Base-by-base conservation (phyloP, 2,888 invertebrate genomes). In the Drosophila limbata region DNA sequence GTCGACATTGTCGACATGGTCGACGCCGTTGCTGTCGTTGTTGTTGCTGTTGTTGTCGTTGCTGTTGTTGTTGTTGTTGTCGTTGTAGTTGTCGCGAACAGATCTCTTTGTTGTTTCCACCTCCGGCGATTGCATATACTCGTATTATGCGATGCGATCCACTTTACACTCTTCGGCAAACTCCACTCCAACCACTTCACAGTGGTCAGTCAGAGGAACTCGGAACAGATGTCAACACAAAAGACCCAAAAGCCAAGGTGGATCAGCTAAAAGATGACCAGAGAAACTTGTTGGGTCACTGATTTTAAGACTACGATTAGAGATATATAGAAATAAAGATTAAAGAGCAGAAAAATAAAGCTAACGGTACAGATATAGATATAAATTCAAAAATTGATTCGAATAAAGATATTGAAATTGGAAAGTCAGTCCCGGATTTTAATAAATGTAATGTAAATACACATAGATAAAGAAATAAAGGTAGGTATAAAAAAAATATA, bases 101-200 rank as follows among this genome's bases (percentile, higher is more conserved):
- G 83, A 85, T 82, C 80, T 85, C 75, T 80, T 85, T 83, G 77
- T 83, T 80, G 79, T 85, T 74, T 77, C 74, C 72, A 79, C 80
- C 80, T 77, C 70, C 71, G 77, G 71, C 81, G 74, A 79, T 82
- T 79, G 80, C 83, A 77, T 63, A 56, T 33, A 67, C 76, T 48
- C 67, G 35, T 67, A 76, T 76, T 73, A 81, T 77, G 80, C 83
- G 65, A 81, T 77, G 80, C 83, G 53, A 53, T 65, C 61, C 57
- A 50, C 69, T 63, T 45, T 50, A 71, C 42, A 55, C 42, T 15
- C 21, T 5, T 25, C 25, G 25, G 25, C 25, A 25, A 25, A 25
- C 25, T 25, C 25, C 25, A 55, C 42, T 15, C 21, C 62, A 64
- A 42, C 37, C 64, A 35, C 48, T 45, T 40, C 33, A 21, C 35